These are phyloP conservation scores for Agapornis roseicollis DNA, from an alignment of 2,113 vertebrate genomes.

Conservation along the genomic window DNA sequence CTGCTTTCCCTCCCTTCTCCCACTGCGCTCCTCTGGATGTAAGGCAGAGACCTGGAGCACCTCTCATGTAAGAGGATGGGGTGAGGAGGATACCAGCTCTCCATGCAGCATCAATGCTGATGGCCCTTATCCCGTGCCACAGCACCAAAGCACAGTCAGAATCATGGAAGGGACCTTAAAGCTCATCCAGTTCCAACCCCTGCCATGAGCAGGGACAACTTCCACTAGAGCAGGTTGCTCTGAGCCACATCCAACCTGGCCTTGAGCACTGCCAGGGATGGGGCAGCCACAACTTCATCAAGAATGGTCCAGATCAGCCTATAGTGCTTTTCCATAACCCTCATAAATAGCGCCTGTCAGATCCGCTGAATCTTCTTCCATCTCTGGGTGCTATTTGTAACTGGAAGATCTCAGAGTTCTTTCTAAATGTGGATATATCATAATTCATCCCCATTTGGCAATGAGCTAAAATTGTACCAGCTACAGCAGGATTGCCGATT, in stretches of 20 bases:
- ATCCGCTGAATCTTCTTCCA: not conserved
- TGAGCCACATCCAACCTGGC: not conserved
- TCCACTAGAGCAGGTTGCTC: not conserved
- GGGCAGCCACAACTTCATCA: not conserved
- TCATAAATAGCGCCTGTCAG: not conserved
- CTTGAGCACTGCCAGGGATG: not conserved
- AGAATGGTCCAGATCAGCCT: not conserved
- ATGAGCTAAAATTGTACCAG: not conserved
- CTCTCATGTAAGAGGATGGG: accelerated
- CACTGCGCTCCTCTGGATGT: accelerated
- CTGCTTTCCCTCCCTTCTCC: not conserved
- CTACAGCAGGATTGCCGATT: not conserved
- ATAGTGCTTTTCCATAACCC: not conserved
- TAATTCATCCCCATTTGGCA: conserved; percentile 8
- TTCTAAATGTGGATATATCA: conserved; percentile 40
- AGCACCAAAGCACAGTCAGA: not conserved
- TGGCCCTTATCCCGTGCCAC: not conserved
- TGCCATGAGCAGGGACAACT: not conserved
- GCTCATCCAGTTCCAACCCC: not conserved
- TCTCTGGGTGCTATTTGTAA: conserved; percentile 2
- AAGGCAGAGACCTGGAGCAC: not conserved
- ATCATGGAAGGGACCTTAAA: not conserved
- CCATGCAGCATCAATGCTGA: accelerated
- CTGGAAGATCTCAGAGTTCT: conserved; percentile 31
- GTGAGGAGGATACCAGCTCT: accelerated